A percentile compares a stretch with the other conserved stretches of the same genome.
These are phyloP conservation scores for Macrobrachium nipponense DNA, from an alignment of 1,140 invertebrate species.

Conservation along the genomic window DNA sequence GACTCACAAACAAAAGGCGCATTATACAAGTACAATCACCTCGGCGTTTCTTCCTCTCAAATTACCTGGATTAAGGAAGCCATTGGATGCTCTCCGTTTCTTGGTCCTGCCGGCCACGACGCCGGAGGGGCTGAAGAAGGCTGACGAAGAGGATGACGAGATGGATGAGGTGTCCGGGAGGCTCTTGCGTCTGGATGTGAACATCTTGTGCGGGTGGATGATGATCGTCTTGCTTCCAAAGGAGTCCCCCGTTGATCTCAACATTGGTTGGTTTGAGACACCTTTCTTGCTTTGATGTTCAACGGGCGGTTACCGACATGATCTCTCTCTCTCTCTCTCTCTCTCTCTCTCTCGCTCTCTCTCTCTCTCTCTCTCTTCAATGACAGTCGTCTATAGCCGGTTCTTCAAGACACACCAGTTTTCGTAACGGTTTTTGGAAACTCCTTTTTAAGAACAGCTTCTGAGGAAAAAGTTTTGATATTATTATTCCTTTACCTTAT, in stretches of 20 bases:
- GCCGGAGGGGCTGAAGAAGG: background rate
- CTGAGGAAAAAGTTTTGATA: too few species aligned
- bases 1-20: background rate
- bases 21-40: background rate
- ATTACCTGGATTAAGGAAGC: slow-evolving; percentile 56
- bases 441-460: background rate
- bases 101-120: slow-evolving; percentile 10
- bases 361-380: slow-evolving; percentile 29
- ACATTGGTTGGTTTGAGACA: slow-evolving; percentile 32
- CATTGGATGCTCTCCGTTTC: slow-evolving; percentile 50
- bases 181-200: slow-evolving; percentile 45
- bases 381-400: background rate
- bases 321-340: slow-evolving; percentile 20
- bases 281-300: background rate
- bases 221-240: slow-evolving; percentile 15
- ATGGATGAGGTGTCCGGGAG: slow-evolving; percentile 41
- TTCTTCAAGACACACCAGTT: background rate
- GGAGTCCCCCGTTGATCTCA: slow-evolving; percentile 28
- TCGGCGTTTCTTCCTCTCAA: background rate
- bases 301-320: background rate
- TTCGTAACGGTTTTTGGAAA: background rate
- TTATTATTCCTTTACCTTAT: too few species aligned
- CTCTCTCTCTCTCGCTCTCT: slow-evolving; percentile 36
- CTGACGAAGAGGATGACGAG: background rate
- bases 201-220: slow-evolving; percentile 56